Evolutionary conservation across 1,140 invertebrate genomes (phyloP).

Genomic region (Metopolophium dirhodum): DNA sequence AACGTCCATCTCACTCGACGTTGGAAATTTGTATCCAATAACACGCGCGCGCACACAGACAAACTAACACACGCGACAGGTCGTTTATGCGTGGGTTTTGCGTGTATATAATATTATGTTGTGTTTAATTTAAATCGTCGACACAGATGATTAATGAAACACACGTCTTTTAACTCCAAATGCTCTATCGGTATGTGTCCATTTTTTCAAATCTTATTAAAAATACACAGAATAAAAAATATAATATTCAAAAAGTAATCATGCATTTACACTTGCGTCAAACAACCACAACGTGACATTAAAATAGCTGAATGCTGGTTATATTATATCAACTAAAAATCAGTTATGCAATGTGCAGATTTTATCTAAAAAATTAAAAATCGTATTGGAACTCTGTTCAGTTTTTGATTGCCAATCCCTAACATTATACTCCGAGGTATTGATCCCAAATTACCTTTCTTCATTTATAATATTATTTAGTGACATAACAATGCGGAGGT

Average conservation of each 20-base stretch:
- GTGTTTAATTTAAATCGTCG: neutral
- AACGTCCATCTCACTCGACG: neutral
- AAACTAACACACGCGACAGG: neutral
- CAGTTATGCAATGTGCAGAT: neutral
- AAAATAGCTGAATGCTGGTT: too few species aligned
- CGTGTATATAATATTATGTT: neutral
- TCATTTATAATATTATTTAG: neutral
- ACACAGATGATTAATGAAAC: neutral
- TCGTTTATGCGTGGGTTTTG: neutral
- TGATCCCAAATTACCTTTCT: neutral
- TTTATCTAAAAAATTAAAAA: too few species aligned
- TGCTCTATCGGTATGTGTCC: neutral
- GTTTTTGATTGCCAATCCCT: neutral
- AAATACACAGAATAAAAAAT: neutral
- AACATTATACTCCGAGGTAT: neutral
- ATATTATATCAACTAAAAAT: neutral
- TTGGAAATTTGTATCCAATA: neutral
- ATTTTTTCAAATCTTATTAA: neutral
- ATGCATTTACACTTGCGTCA: neutral
- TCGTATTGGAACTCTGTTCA: neutral
- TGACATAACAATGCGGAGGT: neutral
- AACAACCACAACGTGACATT: too few species aligned
- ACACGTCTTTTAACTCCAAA: neutral
- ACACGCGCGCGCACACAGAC: neutral
- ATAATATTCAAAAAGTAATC: too few species aligned